Base-by-base conservation (phyloP, 2,888 invertebrate species). In the Dichetophora obliterata region DNA sequence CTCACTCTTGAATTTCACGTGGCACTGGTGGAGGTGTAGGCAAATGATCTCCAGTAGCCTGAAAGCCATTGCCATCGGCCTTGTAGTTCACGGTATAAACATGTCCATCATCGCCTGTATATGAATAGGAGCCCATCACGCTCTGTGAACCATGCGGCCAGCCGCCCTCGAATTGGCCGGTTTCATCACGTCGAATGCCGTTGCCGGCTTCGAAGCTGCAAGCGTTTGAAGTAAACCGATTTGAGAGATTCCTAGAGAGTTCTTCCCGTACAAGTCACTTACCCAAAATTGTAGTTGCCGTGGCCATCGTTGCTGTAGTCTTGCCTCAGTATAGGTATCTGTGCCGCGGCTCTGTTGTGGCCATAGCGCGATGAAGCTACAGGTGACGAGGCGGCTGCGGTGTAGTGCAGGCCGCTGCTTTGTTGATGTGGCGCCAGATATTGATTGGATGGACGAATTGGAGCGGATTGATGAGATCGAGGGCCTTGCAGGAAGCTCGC, bases 1-100 rank as follows among this genome's bases (percentile, higher is more conserved):
- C 78, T 79, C 75, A 80, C 80, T 79, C 81, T 80, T 82, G 78
- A 80, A 84, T 84, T 82, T 75, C 81, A 37, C 77, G 75, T 48
- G 95, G 94, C 82, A 94, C 91, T 31, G 94, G 94, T 54, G 94
- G 95, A 8, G 94, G 92, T 48, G 94, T 94, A 57, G 95, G 95
- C 82, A 95, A 88, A 88, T 95, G 95, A 59, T 94, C 94, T 72
- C 95, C 95, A 83, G 92, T 92, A 14, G 95, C 93, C 84, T 93
- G 92, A 89, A 94, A 95, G 76, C 95, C 95, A 85, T 93, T 94
- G 82, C 93, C 93, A 86, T 95, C 95, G 74, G 94, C 95, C 76
- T 93, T 91, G 85, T 94, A 95, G 82, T 91, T 91, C 5, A 92
- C 92, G 19, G 92, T 92, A 80, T 92, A 92, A 19, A 91, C 91